Evolutionary conservation across 2,888 invertebrate genomes (phyloP).

Genomic region (Drosophila helvetica): DNA sequence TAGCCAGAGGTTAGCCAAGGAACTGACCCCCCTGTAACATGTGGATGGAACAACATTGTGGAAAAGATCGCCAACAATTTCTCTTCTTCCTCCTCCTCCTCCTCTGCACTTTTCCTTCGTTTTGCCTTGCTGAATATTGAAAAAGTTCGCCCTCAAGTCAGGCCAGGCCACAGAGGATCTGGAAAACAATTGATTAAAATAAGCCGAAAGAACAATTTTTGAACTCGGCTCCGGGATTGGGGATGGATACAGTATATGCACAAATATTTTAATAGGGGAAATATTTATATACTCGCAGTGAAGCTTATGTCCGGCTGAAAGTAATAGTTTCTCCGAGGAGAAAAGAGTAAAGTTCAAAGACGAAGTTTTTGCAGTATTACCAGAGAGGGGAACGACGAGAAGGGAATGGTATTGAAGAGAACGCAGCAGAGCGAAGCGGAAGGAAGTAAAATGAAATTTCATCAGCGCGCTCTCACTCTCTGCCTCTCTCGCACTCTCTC

Average conservation of each 20-base stretch:
- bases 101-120: background rate
- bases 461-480: slow-evolving; percentile 22
- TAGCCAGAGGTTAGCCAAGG: slow-evolving; percentile 41
- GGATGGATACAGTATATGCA: background rate
- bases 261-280: background rate
- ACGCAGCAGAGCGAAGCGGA: slow-evolving; percentile 34
- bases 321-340: slow-evolving; percentile 35
- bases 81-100: too few species aligned
- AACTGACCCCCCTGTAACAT: slow-evolving; percentile 34
- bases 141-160: slow-evolving; percentile 6
- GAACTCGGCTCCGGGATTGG: too few species aligned
- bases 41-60: background rate
- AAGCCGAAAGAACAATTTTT: background rate
- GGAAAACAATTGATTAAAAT: slow-evolving; percentile 11
- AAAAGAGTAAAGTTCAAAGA: slow-evolving; percentile 36
- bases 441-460: slow-evolving; percentile 60
- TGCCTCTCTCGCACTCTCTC: background rate
- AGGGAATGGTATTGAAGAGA: slow-evolving; percentile 4
- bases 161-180: too few species aligned
- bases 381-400: background rate
- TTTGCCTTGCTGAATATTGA: slow-evolving; percentile 6
- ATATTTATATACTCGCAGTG: slow-evolving; percentile 19
- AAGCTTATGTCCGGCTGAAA: slow-evolving; percentile 34
- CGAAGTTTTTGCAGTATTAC: slow-evolving; percentile 16
- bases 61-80: background rate